A percentile compares a stretch with the other conserved stretches of the same genome.
Conservation (phyloP, 64 coral and sea anemone species). For the Porites lutea region DNA sequence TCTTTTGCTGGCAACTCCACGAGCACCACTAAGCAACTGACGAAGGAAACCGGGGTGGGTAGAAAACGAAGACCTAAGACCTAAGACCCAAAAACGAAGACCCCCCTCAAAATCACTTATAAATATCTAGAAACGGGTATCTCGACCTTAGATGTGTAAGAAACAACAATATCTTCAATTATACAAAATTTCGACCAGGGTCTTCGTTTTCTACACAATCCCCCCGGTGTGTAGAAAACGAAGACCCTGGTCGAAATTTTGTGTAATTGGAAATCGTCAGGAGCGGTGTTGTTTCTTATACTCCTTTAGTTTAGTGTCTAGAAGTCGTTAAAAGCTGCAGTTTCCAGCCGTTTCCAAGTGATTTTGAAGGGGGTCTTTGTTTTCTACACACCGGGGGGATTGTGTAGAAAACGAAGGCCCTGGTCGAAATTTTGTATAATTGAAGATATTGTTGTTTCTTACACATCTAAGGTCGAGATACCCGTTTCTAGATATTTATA, state of each 20-base stretch:
- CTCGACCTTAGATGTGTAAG: too few relatives aligned
- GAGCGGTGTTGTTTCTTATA: too few relatives aligned
- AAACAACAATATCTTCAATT: not conserved
- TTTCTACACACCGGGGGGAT: not conserved
- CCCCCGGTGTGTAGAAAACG: not conserved
- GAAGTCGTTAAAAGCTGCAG: too few relatives aligned
- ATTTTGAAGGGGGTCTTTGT: slow-evolving; percentile 19
- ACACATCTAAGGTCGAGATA: not conserved
- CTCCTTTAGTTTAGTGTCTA: too few relatives aligned
- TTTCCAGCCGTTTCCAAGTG: not conserved
- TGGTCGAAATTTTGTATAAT: slow-evolving; percentile 8
- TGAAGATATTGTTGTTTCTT: not conserved
- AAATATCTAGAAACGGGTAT: too few relatives aligned
- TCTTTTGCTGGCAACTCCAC: too few relatives aligned
- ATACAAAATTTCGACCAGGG: not conserved
- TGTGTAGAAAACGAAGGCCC: not conserved
- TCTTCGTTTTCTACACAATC: not conserved
- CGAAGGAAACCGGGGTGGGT: too few relatives aligned
- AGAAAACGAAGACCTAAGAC: too few relatives aligned
- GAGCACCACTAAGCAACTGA: too few relatives aligned
- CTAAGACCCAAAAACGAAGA: too few relatives aligned
- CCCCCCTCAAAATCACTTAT: too few relatives aligned
- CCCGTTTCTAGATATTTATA: too few relatives aligned
- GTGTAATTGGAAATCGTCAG: slow-evolving; percentile 7
- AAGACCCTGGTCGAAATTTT: not conserved